Conservation (phyloP, 2,888 invertebrate genomes). For the Synanthedon formicaeformis region DNA sequence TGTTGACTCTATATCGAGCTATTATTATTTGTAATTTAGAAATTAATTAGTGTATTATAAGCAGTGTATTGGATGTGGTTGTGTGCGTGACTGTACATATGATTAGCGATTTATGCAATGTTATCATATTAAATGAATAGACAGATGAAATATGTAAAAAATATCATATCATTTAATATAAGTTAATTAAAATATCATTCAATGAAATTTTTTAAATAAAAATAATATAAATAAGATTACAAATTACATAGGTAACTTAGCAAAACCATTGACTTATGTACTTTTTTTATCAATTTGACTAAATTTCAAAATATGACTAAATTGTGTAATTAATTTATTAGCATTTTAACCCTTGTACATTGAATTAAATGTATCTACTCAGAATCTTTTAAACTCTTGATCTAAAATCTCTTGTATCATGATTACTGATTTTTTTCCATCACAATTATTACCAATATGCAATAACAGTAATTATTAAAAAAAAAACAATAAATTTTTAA, state of each 20-base stretch:
- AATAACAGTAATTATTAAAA: conserved; percentile 51
- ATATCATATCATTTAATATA: conserved; percentile 32
- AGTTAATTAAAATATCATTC: neutral
- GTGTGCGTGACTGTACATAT: conserved; percentile 26
- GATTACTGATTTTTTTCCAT: conserved; percentile 29
- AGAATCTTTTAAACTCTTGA: neutral
- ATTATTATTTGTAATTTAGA: conserved; percentile 25
- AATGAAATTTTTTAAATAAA: neutral
- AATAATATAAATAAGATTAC: neutral
- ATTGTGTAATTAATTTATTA: too few relatives aligned
- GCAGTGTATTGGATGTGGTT: conserved; percentile 34
- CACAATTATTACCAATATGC: conserved; percentile 61
- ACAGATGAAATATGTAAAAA: conserved; percentile 18
- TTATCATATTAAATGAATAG: conserved; percentile 19
- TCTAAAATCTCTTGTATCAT: conserved; percentile 13
- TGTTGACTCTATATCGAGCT: conserved; percentile 23
- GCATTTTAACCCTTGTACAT: too few relatives aligned
- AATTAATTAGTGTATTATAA: conserved; percentile 56
- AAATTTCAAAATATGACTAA: too few relatives aligned
- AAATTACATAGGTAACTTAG: neutral
- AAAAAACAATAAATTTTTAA: conserved; percentile 36
- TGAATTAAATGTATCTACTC: neutral
- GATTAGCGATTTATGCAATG: conserved; percentile 30
- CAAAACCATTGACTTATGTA: too few relatives aligned
- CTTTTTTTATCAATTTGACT: too few relatives aligned